Evolutionary conservation across 2,888 invertebrate genomes (phyloP), one percentile per base, ranked within the genome.

Genomic region (Sarcophaga carnaria): DNA sequence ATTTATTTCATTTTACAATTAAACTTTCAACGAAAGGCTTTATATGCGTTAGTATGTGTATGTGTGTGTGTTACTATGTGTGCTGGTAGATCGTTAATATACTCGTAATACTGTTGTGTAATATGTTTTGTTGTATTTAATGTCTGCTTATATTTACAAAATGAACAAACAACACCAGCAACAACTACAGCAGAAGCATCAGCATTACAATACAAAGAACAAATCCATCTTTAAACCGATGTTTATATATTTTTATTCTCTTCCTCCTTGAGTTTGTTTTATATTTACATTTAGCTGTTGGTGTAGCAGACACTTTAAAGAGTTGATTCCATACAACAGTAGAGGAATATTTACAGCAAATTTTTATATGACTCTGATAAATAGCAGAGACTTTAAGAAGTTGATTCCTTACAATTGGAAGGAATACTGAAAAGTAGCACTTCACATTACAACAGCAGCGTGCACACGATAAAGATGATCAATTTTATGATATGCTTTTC

Each of bases 131-230:
- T 74, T 83, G 60, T 72, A 72, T 72, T 83, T 74, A 67, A 78
- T 72, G 78, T 83, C 69, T 83, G 22, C n/a, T 78, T 74, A 69
- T 74, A 63, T 78, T 78, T 78, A 74, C 78, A 80, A 80, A 76
- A 81, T 37, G 60, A 66, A 59, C 17, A 54, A 54, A 14, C 54
- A 54, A 14, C 12, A 54, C 14, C 17, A 54, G 17, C 54, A 54
- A 54, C 54, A 54, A 14, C 54, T 4, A 3, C 54, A 10, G 17
- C 54, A 37, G 37, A 14, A 37, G 37, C 8, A 37, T 37, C 37
- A 8, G 8, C 37, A 37, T 37, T 37, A 37, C 37, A 67, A 47
- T 11, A 45, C 4, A 62, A 27, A 25, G 20, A 54, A 27, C 27
- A 80, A 80, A 80, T 80, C 78, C 62, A 59, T 72, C 62, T 66